A percentile compares a stretch with the other conserved stretches of the same genome.
phyloP scores from a whole-genome alignment of 1,140 invertebrate genomes.

The Parasteatoda tepidariorum region DNA sequence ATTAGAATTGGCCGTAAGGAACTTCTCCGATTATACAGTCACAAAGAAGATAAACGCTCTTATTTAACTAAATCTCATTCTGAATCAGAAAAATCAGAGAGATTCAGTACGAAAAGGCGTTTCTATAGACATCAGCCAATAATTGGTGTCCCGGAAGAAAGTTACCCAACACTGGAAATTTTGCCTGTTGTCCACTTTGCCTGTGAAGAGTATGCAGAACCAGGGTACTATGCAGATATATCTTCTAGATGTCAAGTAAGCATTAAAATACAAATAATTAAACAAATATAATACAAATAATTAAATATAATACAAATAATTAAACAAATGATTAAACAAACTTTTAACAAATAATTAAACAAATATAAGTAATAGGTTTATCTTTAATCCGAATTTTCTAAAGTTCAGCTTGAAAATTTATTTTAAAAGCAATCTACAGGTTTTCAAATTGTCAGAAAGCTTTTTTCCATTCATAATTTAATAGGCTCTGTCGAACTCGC shows the following conservation, averaged over 20 bases:
- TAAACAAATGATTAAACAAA: too few species aligned
- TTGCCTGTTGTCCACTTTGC: conserved; percentile 66
- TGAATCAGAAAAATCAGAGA: neutral
- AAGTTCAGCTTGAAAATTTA: too few species aligned
- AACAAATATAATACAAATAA: too few species aligned
- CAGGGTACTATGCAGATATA: conserved; percentile 67
- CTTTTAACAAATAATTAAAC: too few species aligned
- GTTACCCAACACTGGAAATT: conserved; percentile 58
- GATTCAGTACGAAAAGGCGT: neutral
- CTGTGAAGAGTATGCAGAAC: conserved; percentile 63
- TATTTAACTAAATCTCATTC: neutral
- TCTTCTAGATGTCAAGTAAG: conserved; percentile 61
- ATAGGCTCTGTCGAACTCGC: too few species aligned
- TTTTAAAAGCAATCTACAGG: too few species aligned
- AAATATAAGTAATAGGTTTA: too few species aligned
- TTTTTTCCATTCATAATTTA: too few species aligned
- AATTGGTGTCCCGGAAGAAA: conserved; percentile 53
- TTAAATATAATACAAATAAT: too few species aligned
- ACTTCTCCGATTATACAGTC: neutral
- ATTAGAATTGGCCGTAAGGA: conserved; percentile 3
- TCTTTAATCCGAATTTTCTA: too few species aligned
- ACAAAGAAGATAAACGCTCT: neutral
- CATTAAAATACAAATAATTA: too few species aligned
- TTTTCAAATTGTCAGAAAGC: too few species aligned
- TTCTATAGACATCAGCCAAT: neutral